Evolutionary conservation across 2,797 vertebrate species (phyloP), one percentile per base, ranked within the genome.

Genomic region (Hyperoplus immaculatus): DNA sequence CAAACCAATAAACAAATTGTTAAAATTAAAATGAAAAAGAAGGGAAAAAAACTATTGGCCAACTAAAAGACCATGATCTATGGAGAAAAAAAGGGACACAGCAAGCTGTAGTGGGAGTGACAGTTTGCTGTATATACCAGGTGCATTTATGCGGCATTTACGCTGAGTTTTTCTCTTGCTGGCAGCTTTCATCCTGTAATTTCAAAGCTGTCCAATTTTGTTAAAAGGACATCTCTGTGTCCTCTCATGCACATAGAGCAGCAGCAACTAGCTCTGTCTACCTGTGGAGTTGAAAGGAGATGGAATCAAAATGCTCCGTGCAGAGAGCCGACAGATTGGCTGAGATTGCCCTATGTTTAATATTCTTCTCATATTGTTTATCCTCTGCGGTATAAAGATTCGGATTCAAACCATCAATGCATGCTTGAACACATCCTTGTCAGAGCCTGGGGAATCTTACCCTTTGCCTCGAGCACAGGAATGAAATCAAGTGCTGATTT

Each of bases 401-500:
- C 29, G 29, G 29, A 51, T 18, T 53, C 50, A n/a, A 53, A 53
- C 21, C n/a, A 4, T 49, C 16, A 49, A 16, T n/a, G 50, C 8
- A 8, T 8, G 4, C 51, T 21, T 18, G n/a, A 8, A 53, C 8
- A 0, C 11, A 50, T 50, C 47, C 12, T 46, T 4, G 45, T 67
- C 49, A 50, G 6, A 15, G 72, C 50, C 12, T 18, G 50, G 0
- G 9, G 13, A 42, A 65, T 47, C 12, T 0, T 18, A 69, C 45
- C 45, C 50, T 62, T 41, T 38, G 45, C 56, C 61, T 56, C 68
- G 36, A 45, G 38, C 21, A 43, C 38, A 45, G 54, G 21, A 59
- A 29, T 29, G 29, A 65, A 81, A 72, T 58, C 41, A 73, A 60
- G 47, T 6, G n/a, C 47, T 6, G 55, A 58, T 75, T 80, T 74